Conservation (phyloP, 1,140 invertebrate species). For the Drosophila triauraria region DNA sequence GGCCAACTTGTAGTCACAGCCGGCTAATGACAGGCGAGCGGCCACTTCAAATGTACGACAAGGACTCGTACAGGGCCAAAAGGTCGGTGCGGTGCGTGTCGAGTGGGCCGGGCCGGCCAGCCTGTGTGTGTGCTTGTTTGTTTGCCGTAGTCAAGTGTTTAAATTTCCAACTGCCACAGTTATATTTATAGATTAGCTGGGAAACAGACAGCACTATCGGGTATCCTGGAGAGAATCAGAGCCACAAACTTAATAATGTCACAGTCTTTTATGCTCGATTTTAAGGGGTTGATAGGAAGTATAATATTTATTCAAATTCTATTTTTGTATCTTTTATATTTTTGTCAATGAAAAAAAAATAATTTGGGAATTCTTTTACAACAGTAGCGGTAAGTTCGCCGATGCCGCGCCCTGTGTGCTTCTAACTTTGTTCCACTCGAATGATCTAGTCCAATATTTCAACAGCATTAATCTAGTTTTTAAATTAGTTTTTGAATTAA, state of each 20-base stretch:
- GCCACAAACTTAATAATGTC: too few species aligned
- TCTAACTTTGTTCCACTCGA: not conserved
- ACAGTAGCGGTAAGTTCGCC: too few species aligned
- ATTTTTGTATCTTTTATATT: too few species aligned
- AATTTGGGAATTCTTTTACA: not conserved
- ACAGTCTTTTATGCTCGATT: not conserved
- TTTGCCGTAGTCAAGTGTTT: conserved; percentile 53
- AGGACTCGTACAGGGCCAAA: conserved; percentile 21
- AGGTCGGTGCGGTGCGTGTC: conserved; percentile 39
- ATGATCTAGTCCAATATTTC: not conserved
- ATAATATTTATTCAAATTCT: too few species aligned
- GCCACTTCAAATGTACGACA: conserved; percentile 44
- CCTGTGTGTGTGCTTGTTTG: conserved; percentile 13
- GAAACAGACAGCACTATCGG: not conserved
- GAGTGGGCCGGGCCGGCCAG: conserved; percentile 30
- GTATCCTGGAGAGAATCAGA: too few species aligned
- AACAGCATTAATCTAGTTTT: not conserved
- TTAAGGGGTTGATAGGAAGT: not conserved
- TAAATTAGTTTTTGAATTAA: not conserved
- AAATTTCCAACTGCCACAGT: conserved; percentile 67
- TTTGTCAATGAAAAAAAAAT: too few species aligned
- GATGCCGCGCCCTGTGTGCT: too few species aligned
- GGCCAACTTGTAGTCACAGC: conserved; percentile 46
- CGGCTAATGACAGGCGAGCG: conserved; percentile 72
- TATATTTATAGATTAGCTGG: conserved; percentile 35